Evolutionary conservation across 2,888 invertebrate genomes (phyloP), one percentile per base, ranked within the genome.

Genomic region (Periphyllus acericola): DNA sequence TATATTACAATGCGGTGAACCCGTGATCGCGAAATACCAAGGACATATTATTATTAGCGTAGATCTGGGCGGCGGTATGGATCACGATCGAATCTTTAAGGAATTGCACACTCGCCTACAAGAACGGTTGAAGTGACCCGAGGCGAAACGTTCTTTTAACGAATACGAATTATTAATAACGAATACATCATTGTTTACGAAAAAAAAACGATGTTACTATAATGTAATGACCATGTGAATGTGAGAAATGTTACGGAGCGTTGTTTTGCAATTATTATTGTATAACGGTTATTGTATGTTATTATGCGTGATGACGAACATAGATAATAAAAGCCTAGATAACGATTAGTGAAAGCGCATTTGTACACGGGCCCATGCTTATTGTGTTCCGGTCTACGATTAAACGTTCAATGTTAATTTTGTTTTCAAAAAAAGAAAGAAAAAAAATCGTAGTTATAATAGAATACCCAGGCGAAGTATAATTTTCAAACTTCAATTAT

Each of bases 291-390:
- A 29, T 72, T 71, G 71, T 85, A 34, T 80, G n/a, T n/a, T n/a
- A 66, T 19, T 32, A 40, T 55, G 25, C 25, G 55, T 29, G 87
- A 87, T 66, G 87, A 75, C 55, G 72, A 19, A 72, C 40, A 21
- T 21, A 74, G 80, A 87, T 87, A 74, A 74, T 36, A 9, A 68
- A n/a, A 46, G 76, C 46, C 60, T 60, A 81, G 87, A 87, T 87
- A 87, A 87, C 80, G 87, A 87, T 87, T 87, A 74, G 87, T 81
- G 87, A 87, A 87, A 87, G 87, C 74, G 74, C 79, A 34, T n/a
- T n/a, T 52, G 29, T 32, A 1, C 87, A 72, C 34, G 29, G 81
- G 40, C 21, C 46, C 46, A 25, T 76, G 75, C 71, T 71, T 71
- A 80, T 46, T 76, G 68, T 68, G 84, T 78, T 78, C 84, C 76